Evolutionary conservation across 2,888 invertebrate species (phyloP).

Genomic region (Magallana nippona): DNA sequence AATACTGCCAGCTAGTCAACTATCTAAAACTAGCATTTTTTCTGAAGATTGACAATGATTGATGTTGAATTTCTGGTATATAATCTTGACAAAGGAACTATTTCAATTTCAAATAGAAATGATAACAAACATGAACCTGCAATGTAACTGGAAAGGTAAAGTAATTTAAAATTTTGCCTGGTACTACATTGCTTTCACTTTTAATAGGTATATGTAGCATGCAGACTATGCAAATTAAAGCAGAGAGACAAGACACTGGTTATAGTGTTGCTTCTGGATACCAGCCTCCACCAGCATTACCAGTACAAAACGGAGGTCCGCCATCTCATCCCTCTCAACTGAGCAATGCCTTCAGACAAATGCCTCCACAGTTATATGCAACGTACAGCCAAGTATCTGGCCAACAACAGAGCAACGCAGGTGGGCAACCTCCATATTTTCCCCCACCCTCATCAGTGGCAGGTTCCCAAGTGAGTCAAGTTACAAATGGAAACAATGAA

Average conservation of each 20-base stretch:
- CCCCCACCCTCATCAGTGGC: slow-evolving; percentile 26
- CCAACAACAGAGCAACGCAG: neutral
- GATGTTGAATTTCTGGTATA: neutral
- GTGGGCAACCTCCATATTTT: slow-evolving; percentile 34
- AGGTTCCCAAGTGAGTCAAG: slow-evolving; percentile 5
- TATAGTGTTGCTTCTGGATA: slow-evolving; percentile 32
- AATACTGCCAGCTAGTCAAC: too few species aligned
- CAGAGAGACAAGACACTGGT: slow-evolving; percentile 58
- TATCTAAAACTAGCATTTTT: too few species aligned
- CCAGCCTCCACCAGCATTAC: slow-evolving; percentile 23
- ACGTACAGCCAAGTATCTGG: neutral
- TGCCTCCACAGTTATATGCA: slow-evolving; percentile 10
- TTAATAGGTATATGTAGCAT: slow-evolving; percentile 35
- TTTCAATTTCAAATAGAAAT: too few species aligned
- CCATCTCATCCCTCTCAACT: slow-evolving; percentile 43
- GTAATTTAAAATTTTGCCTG: neutral
- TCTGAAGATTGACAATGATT: too few species aligned
- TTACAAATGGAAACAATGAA: neutral
- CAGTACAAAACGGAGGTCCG: slow-evolving; percentile 34
- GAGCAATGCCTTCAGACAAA: neutral
- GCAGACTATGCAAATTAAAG: slow-evolving; percentile 62
- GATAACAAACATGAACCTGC: too few species aligned
- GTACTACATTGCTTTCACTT: neutral
- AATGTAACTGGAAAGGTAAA: too few species aligned
- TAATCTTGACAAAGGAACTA: neutral